A percentile compares a stretch with the other conserved stretches of the same genome.
phyloP scores from a whole-genome alignment of 2,113 vertebrate genomes.

The Pteropus alecto region DNA sequence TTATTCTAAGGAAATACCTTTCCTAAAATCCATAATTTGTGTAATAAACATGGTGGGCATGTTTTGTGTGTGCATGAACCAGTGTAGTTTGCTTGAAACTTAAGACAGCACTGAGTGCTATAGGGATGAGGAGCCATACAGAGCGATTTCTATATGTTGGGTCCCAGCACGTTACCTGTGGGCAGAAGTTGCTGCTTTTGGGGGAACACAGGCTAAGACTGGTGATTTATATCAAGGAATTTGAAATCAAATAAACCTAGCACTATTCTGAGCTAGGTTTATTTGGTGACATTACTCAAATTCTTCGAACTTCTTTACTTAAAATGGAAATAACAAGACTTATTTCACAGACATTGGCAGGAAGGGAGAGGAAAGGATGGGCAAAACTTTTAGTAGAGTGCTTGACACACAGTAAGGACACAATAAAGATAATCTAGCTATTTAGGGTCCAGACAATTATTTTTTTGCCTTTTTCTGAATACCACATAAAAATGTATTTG shows the following conservation, averaged over 20 bases:
- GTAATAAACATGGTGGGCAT: neutral
- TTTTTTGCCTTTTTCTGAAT: neutral
- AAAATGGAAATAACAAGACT: neutral
- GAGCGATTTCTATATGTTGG: neutral
- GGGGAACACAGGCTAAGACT: neutral
- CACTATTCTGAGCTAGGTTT: neutral
- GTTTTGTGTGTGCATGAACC: neutral
- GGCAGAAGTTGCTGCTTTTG: neutral
- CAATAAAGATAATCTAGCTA: neutral
- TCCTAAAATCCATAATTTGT: neutral
- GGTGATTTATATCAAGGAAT: neutral
- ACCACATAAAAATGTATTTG: neutral
- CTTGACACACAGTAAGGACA: neutral
- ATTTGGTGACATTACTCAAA: neutral
- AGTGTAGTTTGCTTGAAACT: neutral
- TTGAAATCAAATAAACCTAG: neutral
- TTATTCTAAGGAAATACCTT: neutral
- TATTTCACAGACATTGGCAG: neutral
- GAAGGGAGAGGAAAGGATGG: neutral
- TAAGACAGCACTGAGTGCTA: neutral
- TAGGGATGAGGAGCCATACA: neutral
- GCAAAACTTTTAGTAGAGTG: neutral
- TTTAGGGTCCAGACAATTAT: neutral
- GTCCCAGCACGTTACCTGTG: neutral
- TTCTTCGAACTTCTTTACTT: neutral